phyloP scores from a whole-genome alignment of 2,888 invertebrate species.

The Anodontia alba region DNA sequence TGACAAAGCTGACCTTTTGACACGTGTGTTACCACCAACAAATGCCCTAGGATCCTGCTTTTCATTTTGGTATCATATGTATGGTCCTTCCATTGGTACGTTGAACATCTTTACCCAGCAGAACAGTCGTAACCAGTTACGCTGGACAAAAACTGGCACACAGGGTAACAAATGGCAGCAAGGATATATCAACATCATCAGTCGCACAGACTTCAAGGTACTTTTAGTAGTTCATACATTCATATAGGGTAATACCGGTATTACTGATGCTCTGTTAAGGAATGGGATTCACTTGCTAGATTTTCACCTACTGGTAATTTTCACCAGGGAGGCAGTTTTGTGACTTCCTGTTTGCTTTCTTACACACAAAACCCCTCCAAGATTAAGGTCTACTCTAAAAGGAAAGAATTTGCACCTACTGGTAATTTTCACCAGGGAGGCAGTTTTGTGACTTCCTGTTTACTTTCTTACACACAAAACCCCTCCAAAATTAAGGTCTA shows the following conservation, averaged over 20 bases:
- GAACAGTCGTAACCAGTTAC: constrained; percentile 47
- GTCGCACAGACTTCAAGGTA: constrained; percentile 74
- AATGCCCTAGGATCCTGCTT: constrained; percentile 70
- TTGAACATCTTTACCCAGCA: constrained; percentile 68
- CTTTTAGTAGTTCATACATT: constrained; percentile 72
- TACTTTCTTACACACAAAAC: too few relatives aligned
- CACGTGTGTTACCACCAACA: constrained; percentile 67
- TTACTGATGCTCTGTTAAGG: constrained; percentile 76
- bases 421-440: too few relatives aligned
- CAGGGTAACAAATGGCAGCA: constrained; percentile 79
- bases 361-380: too few relatives aligned
- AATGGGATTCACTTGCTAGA: too few relatives aligned
- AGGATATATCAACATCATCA: constrained; percentile 69
- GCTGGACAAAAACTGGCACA: constrained; percentile 71
- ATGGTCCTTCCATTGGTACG: constrained; percentile 73
- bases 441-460: too few relatives aligned
- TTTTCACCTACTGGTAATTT: too few relatives aligned
- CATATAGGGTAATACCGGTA: constrained; percentile 74
- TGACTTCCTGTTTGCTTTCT: too few relatives aligned
- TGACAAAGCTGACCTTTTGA: constrained; percentile 87
- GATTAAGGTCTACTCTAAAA: too few relatives aligned
- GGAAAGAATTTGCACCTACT: too few relatives aligned
- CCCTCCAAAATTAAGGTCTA: too few relatives aligned
- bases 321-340: too few relatives aligned
- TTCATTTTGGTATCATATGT: constrained; percentile 82